Percentiles rank a stretch among this genome's conserved stretches.
Conservation (phyloP, 2,888 invertebrate species). For the Buathra laborator region DNA sequence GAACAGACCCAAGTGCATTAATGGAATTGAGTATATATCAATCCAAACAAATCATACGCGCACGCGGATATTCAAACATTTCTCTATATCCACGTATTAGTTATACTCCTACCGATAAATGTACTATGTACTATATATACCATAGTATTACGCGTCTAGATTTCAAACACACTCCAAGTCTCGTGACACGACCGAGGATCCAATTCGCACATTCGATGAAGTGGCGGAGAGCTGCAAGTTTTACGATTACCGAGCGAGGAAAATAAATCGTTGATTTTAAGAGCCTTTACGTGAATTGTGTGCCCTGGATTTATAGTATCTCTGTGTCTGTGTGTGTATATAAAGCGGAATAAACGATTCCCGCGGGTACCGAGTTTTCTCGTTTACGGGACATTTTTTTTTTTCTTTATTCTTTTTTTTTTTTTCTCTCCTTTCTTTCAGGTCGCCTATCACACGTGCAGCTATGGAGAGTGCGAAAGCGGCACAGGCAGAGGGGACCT, state of each 20-base stretch:
- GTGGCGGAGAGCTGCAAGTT: constrained; percentile 39
- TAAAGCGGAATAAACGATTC: constrained; percentile 24
- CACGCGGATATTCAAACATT: constrained; percentile 49
- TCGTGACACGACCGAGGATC: constrained; percentile 20
- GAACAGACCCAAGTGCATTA: constrained; percentile 64
- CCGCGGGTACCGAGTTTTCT: constrained; percentile 7
- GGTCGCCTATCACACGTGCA: constrained; percentile 17
- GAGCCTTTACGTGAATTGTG: constrained; percentile 36
- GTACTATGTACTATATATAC: background rate
- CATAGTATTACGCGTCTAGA: background rate
- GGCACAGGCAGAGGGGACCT: constrained; percentile 3
- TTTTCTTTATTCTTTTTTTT: background rate
- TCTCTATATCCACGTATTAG: constrained; percentile 8
- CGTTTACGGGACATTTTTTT: constrained; percentile 31
- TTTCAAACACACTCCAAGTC: background rate
- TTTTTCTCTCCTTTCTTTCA: background rate
- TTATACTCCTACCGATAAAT: background rate
- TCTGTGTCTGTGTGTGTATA: background rate
- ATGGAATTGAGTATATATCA: constrained; percentile 70
- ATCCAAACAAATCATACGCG: constrained; percentile 67
- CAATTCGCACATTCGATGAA: constrained; percentile 42
- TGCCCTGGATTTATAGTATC: background rate
- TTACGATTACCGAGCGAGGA: constrained; percentile 57
- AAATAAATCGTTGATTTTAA: constrained; percentile 60
- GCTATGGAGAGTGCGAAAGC: background rate